Base-by-base conservation (phyloP, 2,797 vertebrate genomes). In the Ctenochaetus hawaiiensis region DNA sequence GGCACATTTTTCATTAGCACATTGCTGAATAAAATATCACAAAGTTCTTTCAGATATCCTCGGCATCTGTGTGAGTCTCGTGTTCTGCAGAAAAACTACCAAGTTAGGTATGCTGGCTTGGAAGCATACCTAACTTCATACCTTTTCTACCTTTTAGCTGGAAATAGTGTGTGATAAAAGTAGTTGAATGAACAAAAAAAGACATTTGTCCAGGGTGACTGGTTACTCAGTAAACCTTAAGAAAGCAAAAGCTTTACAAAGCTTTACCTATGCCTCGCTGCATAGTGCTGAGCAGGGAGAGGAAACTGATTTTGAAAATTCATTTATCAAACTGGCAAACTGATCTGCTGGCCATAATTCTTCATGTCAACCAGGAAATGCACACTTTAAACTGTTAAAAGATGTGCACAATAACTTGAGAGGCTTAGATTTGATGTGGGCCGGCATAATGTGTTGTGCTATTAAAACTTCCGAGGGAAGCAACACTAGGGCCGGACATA, bases 391-490 rank as follows among this genome's bases (percentile, higher is more conserved):
- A 74, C 54, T 70, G 68, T 57, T 71, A 37, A 65, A 65, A 57
- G 66, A 69, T 72, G 52, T 52, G 48, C 67, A 77, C 52, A 75
- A 48, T 48, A 81, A 69, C 67, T 64, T 39, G 49, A 58, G 67
- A 74, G 60, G 47, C 72, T 81, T 47, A 48, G 26, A 47, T 71
- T 52, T 63, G 43, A 76, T 74, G 67, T 37, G 14, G 56, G 51
- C 81, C 82, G 44, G 69, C 80, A 83, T 72, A 77, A 65, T 59
- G 54, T 81, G 54, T 62, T 9, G 13, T 26, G 58, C 39, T 67
- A 62, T 67, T 53, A 65, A 63, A 63, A 58, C 67, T 60, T 68
- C 44, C 66, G 34, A 78, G 3, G 13, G 56, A 72, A 51, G 10
- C 8, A 18, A 23, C 44, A 61, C 12, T 17, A 72, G 39, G 43